Conservation (phyloP, 2,888 invertebrate species). For the Mesorhabditis spiculigera region DNA sequence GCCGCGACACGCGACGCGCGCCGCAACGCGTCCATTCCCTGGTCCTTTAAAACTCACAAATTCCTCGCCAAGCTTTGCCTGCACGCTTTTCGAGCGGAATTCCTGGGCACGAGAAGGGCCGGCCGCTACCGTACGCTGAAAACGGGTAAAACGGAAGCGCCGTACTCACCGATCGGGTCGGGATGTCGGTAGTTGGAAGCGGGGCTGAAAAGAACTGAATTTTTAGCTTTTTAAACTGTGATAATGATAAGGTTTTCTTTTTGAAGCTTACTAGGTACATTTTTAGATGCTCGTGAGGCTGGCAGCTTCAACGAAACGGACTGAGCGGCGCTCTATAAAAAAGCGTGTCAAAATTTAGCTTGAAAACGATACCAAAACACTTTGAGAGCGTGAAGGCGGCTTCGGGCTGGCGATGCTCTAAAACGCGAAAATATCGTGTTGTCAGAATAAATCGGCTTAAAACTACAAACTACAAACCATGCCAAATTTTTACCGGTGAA, state of each 20-base stretch:
- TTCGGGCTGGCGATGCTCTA: too few relatives aligned
- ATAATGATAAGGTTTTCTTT: too few relatives aligned
- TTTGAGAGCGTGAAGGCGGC: too few relatives aligned
- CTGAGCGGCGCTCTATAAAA: background rate
- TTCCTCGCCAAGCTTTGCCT: background rate
- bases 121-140: background rate
- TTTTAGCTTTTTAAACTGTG: too few relatives aligned
- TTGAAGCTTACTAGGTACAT: background rate
- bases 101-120: background rate
- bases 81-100: slow-evolving; percentile 1
- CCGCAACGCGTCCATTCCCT: too few relatives aligned
- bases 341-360: too few relatives aligned
- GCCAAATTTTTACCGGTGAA: background rate
- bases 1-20: too few relatives aligned
- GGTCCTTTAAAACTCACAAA: background rate
- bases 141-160: background rate
- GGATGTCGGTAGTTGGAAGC: background rate
- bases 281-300: background rate
- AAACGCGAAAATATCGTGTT: too few relatives aligned
- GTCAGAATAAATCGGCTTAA: too few relatives aligned
- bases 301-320: background rate
- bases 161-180: background rate
- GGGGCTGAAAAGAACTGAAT: background rate
- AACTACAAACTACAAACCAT: too few relatives aligned
- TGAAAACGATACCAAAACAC: too few relatives aligned